Conservation (phyloP, 2,888 invertebrate species). For the Nebria brevicollis region DNA sequence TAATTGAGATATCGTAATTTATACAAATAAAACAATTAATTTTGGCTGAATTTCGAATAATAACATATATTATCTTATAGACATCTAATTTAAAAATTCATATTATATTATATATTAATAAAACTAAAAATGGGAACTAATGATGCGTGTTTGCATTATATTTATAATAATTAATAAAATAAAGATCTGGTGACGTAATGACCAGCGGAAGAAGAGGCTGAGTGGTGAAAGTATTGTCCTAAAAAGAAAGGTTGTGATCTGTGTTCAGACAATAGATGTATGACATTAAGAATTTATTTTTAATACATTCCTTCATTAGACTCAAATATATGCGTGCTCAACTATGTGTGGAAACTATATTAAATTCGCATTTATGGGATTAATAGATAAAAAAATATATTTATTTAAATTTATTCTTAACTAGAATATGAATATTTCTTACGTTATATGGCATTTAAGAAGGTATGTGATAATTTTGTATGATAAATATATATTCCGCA, state of each 20-base stretch:
- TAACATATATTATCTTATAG: too few relatives aligned
- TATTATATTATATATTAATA: too few relatives aligned
- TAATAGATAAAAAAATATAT: too few relatives aligned
- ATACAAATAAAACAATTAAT: too few relatives aligned
- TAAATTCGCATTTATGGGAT: background rate
- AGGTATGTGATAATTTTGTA: background rate
- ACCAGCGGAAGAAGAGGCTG: slow-evolving; percentile 13
- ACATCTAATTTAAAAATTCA: too few relatives aligned
- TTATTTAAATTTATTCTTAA: too few relatives aligned
- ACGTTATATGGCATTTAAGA: too few relatives aligned
- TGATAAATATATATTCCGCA: background rate
- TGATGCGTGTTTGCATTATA: background rate
- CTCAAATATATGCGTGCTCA: background rate
- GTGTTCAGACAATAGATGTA: background rate
- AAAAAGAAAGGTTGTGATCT: background rate
- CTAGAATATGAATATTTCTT: too few relatives aligned
- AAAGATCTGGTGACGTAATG: background rate
- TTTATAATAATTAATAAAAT: background rate
- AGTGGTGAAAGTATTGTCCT: background rate
- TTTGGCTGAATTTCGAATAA: too few relatives aligned
- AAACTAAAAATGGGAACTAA: background rate
- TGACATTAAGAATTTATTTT: background rate
- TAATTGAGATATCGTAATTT: background rate
- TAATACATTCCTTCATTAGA: background rate
- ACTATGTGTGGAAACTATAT: background rate